Base-by-base conservation (phyloP, 1,140 invertebrate genomes). In the Panulirus ornatus region DNA sequence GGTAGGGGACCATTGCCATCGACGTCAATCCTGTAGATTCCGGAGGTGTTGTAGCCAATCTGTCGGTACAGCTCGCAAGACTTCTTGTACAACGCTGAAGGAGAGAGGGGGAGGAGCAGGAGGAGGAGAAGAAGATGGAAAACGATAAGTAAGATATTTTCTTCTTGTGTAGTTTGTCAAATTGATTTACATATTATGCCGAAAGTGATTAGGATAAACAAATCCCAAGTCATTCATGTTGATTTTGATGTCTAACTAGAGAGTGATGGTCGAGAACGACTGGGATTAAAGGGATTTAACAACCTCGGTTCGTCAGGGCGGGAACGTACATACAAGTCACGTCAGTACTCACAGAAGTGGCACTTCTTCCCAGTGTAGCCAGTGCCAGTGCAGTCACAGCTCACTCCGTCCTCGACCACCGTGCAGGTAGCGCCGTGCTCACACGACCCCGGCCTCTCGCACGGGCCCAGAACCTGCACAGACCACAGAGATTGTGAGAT, bases 1-100 rank as follows among this genome's bases (percentile, higher is more conserved):
- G 88, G 88, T 1, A 89, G 78, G 30, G 88, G 88, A 2, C 88
- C 88, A n/a, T 84, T 89, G 5, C 88, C 88, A n/a, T 89, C 88
- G 2, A 83, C 58, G 51, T 89, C 88, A 22, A 89, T 76, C 34
- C 42, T 71, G 79, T 76, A 89, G 70, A 89, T 58, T 0, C 88
- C 88, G 0, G 88, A 58, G 22, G 19, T 63, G 66, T 83, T 89
- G 66, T 75, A 83, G 19, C 88, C 88, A 19, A 89, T 75, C 44
- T 89, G 88, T 5, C 79, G 70, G 79, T 89, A 89, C n/a, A 84
- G 44, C 79, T 89, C 88, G 30, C 88, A 89, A 42, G 88, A 89
- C 34, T 40, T 51, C 47, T 54, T 83, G 79, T 89, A 89, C 79
- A 89, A 34, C 3, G 88, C 88, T 89, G 88, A 36, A n/a, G n/a